Percentiles rank a stretch among this genome's conserved stretches.
phyloP scores from a whole-genome alignment of 2,797 vertebrate genomes.

The Remorina albescens region DNA sequence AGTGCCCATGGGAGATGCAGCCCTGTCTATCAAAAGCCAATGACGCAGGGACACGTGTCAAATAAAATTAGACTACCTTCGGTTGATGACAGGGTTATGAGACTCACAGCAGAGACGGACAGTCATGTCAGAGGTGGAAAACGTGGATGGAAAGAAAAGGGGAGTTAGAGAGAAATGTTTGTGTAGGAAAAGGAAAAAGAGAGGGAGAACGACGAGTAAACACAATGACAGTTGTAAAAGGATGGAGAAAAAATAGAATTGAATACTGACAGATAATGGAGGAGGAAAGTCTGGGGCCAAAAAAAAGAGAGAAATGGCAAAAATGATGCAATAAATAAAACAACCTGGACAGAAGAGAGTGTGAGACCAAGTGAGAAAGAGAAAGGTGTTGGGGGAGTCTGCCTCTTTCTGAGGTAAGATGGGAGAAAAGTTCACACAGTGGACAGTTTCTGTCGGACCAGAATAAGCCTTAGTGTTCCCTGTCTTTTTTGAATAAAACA shows the following conservation, averaged over 20 bases:
- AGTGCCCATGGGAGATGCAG: slow-evolving; percentile 63
- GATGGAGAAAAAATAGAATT: slow-evolving; percentile 23
- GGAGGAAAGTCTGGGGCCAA: slow-evolving; percentile 25
- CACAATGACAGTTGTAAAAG: slow-evolving; percentile 22
- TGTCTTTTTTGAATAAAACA: slow-evolving; percentile 48
- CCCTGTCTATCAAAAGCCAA: slow-evolving; percentile 65
- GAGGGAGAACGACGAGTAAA: slow-evolving; percentile 16
- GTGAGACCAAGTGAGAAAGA: slow-evolving; percentile 23
- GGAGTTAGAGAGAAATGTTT: slow-evolving; percentile 19
- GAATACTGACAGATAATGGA: slow-evolving; percentile 30
- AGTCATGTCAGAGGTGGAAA: slow-evolving; percentile 55
- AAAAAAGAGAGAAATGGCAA: slow-evolving; percentile 24
- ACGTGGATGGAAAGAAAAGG: slow-evolving; percentile 6
- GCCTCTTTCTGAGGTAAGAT: slow-evolving; percentile 37
- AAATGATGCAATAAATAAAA: slow-evolving; percentile 34
- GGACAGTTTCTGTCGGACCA: slow-evolving; percentile 39
- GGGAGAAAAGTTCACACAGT: slow-evolving; percentile 28
- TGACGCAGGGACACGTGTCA: slow-evolving; percentile 75
- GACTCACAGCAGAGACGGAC: slow-evolving; percentile 44
- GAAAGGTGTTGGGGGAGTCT: slow-evolving; percentile 23
- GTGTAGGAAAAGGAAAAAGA: neutral
- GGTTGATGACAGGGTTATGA: slow-evolving; percentile 72
- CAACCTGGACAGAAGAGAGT: slow-evolving; percentile 18
- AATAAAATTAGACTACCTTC: slow-evolving; percentile 70
- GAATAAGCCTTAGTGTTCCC: slow-evolving; percentile 32